Evolutionary conservation across 2,797 vertebrate species (phyloP), one percentile per base, ranked within the genome.

Genomic region (Dendrocincla fuliginosa): DNA sequence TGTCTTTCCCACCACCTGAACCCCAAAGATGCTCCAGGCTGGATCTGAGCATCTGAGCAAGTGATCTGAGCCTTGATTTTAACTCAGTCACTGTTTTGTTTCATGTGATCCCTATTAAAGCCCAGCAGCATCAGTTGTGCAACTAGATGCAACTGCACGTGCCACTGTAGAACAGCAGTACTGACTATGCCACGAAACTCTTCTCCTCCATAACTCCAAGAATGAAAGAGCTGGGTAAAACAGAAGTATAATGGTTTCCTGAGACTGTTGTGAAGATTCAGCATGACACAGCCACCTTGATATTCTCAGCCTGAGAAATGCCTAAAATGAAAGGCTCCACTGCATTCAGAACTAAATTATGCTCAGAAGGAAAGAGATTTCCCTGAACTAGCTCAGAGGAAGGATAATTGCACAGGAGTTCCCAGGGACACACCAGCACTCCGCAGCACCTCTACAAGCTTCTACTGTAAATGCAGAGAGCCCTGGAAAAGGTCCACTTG

Each of bases 221-320:
- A 65, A 77, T 52, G 16, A 41, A 78, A 63, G 41, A 80, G 11
- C 5, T 25, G 23, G 16, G 23, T 47, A 24, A 86, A 91, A 28
- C 4, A 42, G 8, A 5, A 61, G 25, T 32, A 79, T 28, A 39
- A 46, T 14, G 23, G 10, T 74, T 84, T 87, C 35, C 28, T 2
- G 5, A 37, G 23, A 20, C 23, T 22, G 10, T 57, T 56, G 49
- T 0, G 0, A 71, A 32, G 18, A 67, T 32, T 44, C 1, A 1
- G 6, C 16, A 4, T 13, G 20, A 27, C 68, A 75, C 28, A 50
- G 24, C 10, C 42, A 35, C 47, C 19, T 27, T 17, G 16, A 8
- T 35, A 78, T 17, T 75, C 35, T 32, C 22, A 80, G 25, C 8
- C 32, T 33, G 13, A 52, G 33, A 59, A 2, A 52, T 7, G 7